These are phyloP conservation scores for Neofelis nebulosa DNA, from an alignment of 2,113 vertebrate genomes.

Conservation along the genomic window DNA sequence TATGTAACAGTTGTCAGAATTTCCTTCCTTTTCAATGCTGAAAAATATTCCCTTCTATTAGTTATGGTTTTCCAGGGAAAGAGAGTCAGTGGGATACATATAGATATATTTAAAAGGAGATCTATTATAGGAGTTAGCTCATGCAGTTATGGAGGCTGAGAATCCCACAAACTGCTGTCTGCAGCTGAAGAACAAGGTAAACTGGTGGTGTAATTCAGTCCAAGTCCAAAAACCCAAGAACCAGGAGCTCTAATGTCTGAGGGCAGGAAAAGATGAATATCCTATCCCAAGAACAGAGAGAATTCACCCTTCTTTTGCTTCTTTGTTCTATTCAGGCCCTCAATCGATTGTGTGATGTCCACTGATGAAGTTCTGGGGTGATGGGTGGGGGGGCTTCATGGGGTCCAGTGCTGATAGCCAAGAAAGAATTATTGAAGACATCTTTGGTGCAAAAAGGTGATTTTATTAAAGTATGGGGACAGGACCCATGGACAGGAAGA, in stretches of 20 bases:
- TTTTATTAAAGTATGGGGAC: too few species aligned
- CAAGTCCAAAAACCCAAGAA: neutral
- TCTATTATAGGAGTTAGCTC: neutral
- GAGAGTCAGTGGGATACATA: neutral
- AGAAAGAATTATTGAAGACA: too few species aligned
- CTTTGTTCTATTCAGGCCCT: neutral
- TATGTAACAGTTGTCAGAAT: neutral
- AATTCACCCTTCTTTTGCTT: neutral
- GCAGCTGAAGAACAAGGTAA: neutral
- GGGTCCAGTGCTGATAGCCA: too few species aligned
- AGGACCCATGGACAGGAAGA: too few species aligned
- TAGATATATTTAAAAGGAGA: too few species aligned
- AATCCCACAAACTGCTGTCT: neutral
- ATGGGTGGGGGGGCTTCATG: too few species aligned
- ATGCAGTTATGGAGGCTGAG: neutral
- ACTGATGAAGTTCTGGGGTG: too few species aligned
- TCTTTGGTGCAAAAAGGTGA: too few species aligned
- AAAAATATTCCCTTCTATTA: neutral
- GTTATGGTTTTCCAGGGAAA: neutral
- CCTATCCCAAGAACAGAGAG: neutral
- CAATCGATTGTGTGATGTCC: neutral
- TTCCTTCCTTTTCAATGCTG: neutral
- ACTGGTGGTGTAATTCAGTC: neutral
- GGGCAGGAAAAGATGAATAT: neutral
- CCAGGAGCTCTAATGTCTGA: neutral